Conservation (phyloP, 2,888 invertebrate species). For the Lycaena phlaeas region DNA sequence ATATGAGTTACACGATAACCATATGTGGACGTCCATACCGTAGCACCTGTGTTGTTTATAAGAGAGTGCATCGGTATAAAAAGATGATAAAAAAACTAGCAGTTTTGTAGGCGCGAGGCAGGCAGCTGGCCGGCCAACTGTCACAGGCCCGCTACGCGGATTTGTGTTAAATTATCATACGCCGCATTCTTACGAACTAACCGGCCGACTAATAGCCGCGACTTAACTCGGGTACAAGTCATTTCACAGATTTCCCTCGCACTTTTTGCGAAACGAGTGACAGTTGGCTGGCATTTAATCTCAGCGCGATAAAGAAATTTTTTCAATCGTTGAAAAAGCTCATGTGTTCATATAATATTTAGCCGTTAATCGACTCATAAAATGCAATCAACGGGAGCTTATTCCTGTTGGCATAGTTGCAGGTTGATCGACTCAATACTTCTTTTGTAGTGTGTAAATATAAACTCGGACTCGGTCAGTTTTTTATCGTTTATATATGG, state of each 20-base stretch:
- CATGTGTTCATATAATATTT: too few species aligned
- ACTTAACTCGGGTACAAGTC: conserved; percentile 15
- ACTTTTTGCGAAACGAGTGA: conserved; percentile 1
- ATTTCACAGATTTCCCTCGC: conserved; percentile 11
- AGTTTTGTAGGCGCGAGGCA: conserved; percentile 66
- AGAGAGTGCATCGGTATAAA: conserved; percentile 66
- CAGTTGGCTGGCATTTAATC: too few species aligned
- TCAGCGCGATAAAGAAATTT: too few species aligned
- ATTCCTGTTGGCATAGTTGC: too few species aligned
- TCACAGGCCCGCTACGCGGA: conserved; percentile 53
- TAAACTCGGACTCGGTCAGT: too few species aligned
- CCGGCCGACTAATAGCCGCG: conserved; percentile 37
- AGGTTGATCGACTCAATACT: too few species aligned
- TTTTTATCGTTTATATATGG: too few species aligned
- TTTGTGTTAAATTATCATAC: conserved; percentile 52
- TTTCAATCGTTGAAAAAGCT: too few species aligned
- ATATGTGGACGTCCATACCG: conserved; percentile 65
- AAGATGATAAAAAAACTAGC: conserved; percentile 63
- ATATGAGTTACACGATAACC: conserved; percentile 53
- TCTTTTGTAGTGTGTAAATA: too few species aligned
- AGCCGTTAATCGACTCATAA: too few species aligned
- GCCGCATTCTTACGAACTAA: conserved; percentile 43
- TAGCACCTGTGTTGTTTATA: conserved; percentile 72
- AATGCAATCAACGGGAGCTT: too few species aligned
- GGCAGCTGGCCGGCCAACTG: conserved; percentile 68